Evolutionary conservation across 2,113 vertebrate genomes (phyloP), one percentile per base, ranked within the genome.

Genomic region (Xenotilapia longispinis): DNA sequence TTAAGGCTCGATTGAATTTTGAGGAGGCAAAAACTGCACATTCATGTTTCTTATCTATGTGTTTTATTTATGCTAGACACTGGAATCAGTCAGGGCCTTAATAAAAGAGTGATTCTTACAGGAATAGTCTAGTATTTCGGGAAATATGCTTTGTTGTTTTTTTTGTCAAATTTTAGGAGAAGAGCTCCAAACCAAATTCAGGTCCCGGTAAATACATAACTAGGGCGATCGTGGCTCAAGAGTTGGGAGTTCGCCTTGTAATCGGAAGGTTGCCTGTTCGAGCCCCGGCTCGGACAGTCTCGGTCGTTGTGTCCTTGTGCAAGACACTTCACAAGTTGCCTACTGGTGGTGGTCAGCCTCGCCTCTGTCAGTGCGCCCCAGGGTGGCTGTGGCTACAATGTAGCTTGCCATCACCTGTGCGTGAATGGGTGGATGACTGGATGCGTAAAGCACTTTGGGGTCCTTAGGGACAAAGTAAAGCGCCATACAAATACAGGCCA

Each of bases 361-460:
- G 0, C 21, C 53, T 55, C 53, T 55, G 21, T 55, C 54, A 55
- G 53, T 23, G 11, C 0, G 6, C 53, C 4, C 21, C 21, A 55
- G 53, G 11, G 21, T 23, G 11, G 53, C 4, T 55, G 53, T 55
- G 53, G 53, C 53, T 55, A 55, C 53, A 17, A 17, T 55, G 53
- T 23, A 23, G 53, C 21, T 55, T 55, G 1, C 6, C 53, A 23
- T 55, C 53, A 7, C 21, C 53, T 4, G n/a, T 54, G n/a, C 6
- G 51, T 54, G 6, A 54, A 21, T 21, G 51, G 51, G 0, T 53
- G 49, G 7, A 19, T 49, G 47, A 49, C 47, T 19, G 47, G 0
- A 19, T 5, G 2, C 0, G 53, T 54, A 54, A 54, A 2, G n/a
- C 6, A 1, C 53, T 54, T 23, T 54, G n/a, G 53, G n/a, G 10